Evolutionary conservation across 2,888 invertebrate species (phyloP), one percentile per base, ranked within the genome.

Genomic region (Creontiades dilutus): DNA sequence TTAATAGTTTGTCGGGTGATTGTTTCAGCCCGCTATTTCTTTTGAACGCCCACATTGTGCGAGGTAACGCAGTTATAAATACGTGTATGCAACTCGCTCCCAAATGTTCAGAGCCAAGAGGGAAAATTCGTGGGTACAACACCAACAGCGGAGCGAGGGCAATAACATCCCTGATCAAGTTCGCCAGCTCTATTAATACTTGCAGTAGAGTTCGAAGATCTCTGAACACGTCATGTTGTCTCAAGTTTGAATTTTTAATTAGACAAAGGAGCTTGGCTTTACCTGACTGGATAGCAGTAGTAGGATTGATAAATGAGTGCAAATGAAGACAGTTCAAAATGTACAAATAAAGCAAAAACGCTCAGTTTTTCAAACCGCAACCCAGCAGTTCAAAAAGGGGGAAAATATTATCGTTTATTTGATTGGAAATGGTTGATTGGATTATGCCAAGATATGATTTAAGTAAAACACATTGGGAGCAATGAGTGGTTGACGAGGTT

Each of bases 21-120:
- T 19, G 13, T 16, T 23, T 5, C 68, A 9, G 68, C 9, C 68
- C 23, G 19, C 68, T 27, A 68, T 23, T 23, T 23, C 23, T 68
- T 5, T 23, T 27, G 68, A 23, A 68, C 19, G 68, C 68, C 68
- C 27, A 68, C 68, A 23, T 23, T 37, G 37, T 37, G 13, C 23
- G 9, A 68, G 68, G 27, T 68, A 23, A 68, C 68, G 68, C 9
- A 23, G 68, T 23, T 68, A 68, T 68, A 68, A 68, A 68, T 68
- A 68, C 68, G 27, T 5, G 23, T 23, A 23, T 68, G 68, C 68
- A 68, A 23, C 68, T 68, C 68, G n/a, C 13, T 68, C 23, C 68
- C 11, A 68, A 23, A 23, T 11, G 27, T 12, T n/a, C 68, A 5
- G 68, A 23, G 23, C 23, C 68, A 23, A 23, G 23, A 68, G 27